Evolutionary conservation across 1,140 invertebrate species (phyloP), one percentile per base, ranked within the genome.

Genomic region (Magallana gigas): DNA sequence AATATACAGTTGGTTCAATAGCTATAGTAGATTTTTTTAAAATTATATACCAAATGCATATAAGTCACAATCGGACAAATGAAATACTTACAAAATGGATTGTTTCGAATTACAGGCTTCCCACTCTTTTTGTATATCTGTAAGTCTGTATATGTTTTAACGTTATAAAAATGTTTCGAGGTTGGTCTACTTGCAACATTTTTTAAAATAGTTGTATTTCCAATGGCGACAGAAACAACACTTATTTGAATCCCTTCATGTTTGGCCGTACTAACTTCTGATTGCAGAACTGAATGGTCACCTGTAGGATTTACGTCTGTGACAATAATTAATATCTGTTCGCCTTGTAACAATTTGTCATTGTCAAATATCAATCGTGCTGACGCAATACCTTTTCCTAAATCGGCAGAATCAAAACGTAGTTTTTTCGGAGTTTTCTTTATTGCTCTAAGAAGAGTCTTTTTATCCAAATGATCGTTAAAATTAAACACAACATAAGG

Each of bases 161-260:
- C 86, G 80, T 87, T 88, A 16, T 88, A 64, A 11, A 81, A 64
- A 81, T 91, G 85, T 12, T 86, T 68, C 14, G 68, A 85, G 14
- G 85, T 36, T n/a, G 92, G 90, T 59, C 88, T 87, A 84, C 87
- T 91, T 5, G 91, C 92, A 62, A 91, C 89, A 48, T 57, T 80
- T n/a, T 71, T 48, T 58, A 93, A 62, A 81, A 91, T 92, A 23
- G 56, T 16, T 8, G 29, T n/a, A 60, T 91, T 83, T 4, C 83
- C 80, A 8, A 90, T 76, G 1, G 88, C 91, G 8, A 92, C 76
- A 48, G 90, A 88, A 57, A 93, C 71, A 16, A 89, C 88, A 87
- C 91, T 85, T n/a, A 92, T 88, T 57, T 89, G 57, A 6, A 83
- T 76, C n/a, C 83, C 84, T 57, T 83, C 57, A 4, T 48, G 29